Conservation (phyloP, 2,113 vertebrate genomes). For the Panurus biarmicus region DNA sequence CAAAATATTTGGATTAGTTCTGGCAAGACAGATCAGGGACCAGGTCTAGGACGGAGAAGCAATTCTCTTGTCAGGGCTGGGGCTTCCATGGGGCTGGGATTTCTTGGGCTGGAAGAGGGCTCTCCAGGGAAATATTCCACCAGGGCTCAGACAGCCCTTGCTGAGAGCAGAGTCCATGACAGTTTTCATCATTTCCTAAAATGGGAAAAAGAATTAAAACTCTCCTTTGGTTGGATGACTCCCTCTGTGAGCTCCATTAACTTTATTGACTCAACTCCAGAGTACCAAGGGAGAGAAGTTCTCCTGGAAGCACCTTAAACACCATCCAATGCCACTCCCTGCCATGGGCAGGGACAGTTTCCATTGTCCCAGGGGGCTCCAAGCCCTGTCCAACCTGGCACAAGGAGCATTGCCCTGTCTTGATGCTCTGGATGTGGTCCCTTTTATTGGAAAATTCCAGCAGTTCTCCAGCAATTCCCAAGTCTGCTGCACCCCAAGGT, state of each 20-base stretch:
- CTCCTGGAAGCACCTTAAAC: background rate
- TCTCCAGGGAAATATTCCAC: background rate
- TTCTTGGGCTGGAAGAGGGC: background rate
- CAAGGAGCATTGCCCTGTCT: background rate
- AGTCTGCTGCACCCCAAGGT: background rate
- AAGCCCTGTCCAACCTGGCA: accelerated
- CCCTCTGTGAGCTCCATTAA: slow-evolving; percentile 5
- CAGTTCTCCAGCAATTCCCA: background rate
- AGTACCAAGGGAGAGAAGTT: background rate
- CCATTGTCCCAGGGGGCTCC: accelerated
- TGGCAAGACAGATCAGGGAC: background rate
- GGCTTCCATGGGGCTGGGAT: background rate
- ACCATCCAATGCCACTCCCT: accelerated
- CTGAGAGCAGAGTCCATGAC: background rate
- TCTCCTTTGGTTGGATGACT: background rate
- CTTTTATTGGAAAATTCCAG: background rate
- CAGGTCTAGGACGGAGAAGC: background rate
- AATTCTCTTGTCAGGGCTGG: background rate
- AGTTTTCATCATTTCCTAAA: background rate
- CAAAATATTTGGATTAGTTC: background rate
- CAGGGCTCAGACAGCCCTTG: background rate
- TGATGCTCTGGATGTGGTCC: background rate
- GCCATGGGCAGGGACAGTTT: background rate
- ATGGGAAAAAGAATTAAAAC: background rate
- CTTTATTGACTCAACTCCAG: background rate